Evolutionary conservation across 2,113 vertebrate genomes (phyloP).

Genomic region (Collichthys lucidus): DNA sequence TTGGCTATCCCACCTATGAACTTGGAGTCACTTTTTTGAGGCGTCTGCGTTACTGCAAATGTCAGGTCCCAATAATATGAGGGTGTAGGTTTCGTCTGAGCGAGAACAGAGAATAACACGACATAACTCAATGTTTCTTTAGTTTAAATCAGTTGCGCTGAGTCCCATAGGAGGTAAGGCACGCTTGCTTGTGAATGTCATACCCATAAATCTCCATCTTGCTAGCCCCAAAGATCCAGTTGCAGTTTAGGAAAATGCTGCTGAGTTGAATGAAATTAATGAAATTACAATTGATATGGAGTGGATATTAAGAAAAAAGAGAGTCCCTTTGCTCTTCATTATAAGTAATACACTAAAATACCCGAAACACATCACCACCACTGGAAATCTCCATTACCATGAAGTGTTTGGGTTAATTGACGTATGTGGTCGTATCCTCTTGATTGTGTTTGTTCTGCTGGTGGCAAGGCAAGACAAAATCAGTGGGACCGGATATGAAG

Average conservation of each 20-base stretch:
- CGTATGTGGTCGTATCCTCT: background rate
- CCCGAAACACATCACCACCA: background rate
- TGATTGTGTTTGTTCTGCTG: constrained; percentile 32
- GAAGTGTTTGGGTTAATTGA: constrained; percentile 15
- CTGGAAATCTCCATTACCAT: background rate
- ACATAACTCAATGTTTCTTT: constrained; percentile 55
- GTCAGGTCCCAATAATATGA: constrained; percentile 51
- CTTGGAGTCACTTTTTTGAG: constrained; percentile 44
- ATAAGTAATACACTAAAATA: background rate
- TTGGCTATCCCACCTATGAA: constrained; percentile 53
- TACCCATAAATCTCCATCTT: constrained; percentile 67
- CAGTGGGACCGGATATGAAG: constrained; percentile 51
- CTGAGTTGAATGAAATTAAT: constrained; percentile 43
- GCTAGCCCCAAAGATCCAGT: constrained; percentile 43
- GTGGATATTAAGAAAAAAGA: constrained; percentile 25
- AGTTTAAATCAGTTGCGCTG: constrained; percentile 27
- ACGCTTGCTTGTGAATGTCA: constrained; percentile 63
- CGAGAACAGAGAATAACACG: constrained; percentile 55
- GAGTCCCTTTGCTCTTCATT: background rate
- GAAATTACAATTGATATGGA: background rate
- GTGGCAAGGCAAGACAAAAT: constrained; percentile 33
- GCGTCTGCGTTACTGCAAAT: constrained; percentile 62
- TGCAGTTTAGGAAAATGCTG: constrained; percentile 47
- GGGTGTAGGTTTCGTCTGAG: constrained; percentile 70
- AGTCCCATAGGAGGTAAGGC: constrained; percentile 52